Conservation (phyloP, 2,888 invertebrate species). For the Dasypolia templi region DNA sequence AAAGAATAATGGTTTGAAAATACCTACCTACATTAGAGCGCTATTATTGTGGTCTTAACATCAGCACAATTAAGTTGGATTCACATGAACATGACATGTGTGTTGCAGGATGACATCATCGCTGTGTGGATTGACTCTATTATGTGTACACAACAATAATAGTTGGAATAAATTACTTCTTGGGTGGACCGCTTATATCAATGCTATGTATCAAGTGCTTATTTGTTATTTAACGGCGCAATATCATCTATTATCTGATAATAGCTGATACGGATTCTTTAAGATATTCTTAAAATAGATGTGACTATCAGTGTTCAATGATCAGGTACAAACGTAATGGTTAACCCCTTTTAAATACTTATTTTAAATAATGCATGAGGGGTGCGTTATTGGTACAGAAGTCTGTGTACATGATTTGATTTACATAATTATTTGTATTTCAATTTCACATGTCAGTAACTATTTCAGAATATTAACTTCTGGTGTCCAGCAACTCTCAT, state of each 20-base stretch:
- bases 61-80: constrained; percentile 51
- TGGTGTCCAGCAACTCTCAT: neutral
- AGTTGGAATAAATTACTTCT: constrained; percentile 57
- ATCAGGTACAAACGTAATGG: constrained; percentile 3
- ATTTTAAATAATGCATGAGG: constrained; percentile 6
- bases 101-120: constrained; percentile 68
- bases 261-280: constrained; percentile 54
- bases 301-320: constrained; percentile 31
- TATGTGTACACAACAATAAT: constrained; percentile 56
- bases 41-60: constrained; percentile 52
- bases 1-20: constrained; percentile 38
- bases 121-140: constrained; percentile 56
- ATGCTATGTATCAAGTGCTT: constrained; percentile 47
- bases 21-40: constrained; percentile 18
- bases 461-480: constrained; percentile 2
- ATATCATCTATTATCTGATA: constrained; percentile 61
- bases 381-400: neutral
- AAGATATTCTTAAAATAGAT: constrained; percentile 63
- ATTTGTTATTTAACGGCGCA: constrained; percentile 50
- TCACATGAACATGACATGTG: constrained; percentile 64
- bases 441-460: neutral
- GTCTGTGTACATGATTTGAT: no score
- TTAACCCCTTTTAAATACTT: neutral
- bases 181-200: constrained; percentile 26
- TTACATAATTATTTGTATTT: no score